A percentile compares a stretch with the other conserved stretches of the same genome.
phyloP scores from a whole-genome alignment of 2,888 invertebrate species.

The Leptogaster cylindrica region DNA sequence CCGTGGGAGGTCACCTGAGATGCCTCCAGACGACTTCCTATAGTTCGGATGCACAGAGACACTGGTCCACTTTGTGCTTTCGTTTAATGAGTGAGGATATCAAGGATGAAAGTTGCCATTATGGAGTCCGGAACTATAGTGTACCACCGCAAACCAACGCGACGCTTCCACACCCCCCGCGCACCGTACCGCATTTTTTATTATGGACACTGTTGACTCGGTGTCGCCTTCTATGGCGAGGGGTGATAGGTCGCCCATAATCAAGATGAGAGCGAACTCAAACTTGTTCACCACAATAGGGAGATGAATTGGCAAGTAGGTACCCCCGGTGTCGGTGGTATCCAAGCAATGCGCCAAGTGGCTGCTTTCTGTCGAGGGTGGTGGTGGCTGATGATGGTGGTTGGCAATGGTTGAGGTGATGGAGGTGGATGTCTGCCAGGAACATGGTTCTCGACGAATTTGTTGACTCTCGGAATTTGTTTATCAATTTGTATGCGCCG shows the following conservation, averaged over 20 bases:
- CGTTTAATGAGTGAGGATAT: slow-evolving; percentile 23
- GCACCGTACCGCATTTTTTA: slow-evolving; percentile 15
- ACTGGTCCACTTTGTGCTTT: slow-evolving; percentile 25
- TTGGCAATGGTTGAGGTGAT: not conserved
- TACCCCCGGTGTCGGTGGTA: no score
- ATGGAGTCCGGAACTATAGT: no score
- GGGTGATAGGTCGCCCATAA: slow-evolving; percentile 41
- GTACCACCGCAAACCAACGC: no score
- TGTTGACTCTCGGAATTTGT: slow-evolving; percentile 51
- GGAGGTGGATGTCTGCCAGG: slow-evolving; percentile 30
- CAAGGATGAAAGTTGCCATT: not conserved
- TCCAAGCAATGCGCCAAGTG: slow-evolving; percentile 33
- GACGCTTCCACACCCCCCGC: no score
- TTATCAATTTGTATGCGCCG: slow-evolving; percentile 50
- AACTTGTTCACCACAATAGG: slow-evolving; percentile 40
- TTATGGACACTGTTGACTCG: slow-evolving; percentile 35
- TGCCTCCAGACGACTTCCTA: not conserved
- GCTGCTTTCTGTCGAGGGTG: not conserved
- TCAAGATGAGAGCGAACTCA: slow-evolving; percentile 44
- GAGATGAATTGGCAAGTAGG: slow-evolving; percentile 41
- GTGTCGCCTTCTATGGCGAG: slow-evolving; percentile 23
- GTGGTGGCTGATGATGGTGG: not conserved
- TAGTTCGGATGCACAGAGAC: not conserved
- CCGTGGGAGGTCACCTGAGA: slow-evolving; percentile 29
- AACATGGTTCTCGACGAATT: slow-evolving; percentile 43